Base-by-base conservation (phyloP, 2,113 vertebrate genomes). In the Piprites chloris region DNA sequence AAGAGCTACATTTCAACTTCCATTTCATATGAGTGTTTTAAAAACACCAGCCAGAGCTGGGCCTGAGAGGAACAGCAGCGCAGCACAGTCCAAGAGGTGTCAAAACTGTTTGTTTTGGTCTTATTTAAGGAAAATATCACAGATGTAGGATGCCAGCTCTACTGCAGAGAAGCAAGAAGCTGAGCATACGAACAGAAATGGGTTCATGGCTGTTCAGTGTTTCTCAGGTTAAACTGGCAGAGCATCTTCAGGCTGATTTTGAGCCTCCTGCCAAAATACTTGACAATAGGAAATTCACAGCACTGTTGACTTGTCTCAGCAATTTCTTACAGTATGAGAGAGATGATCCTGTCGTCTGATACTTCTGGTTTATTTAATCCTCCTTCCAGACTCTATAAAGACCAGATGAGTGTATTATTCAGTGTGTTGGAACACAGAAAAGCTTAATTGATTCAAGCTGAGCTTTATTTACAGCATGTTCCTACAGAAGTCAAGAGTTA, bases 1-100 rank as follows among this genome's bases (percentile, higher is more conserved):
- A 90, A 96, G 86, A 97, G 91, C 26, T 66, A 37, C 21, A 7
- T 65, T 95, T 95, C 92, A 94, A 37, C 77, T 96, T 97, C 16
- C 11, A 16, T 73, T 97, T 97, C 79, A 83, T 91, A 71, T 62
- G 83, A 81, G 50, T 76, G 67, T 95, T 97, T 91, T 78, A 82
- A 73, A 86, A 89, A n/a, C 42, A 73, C 4, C 66, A 49, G 11
- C 12, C 55, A 65, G 32, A 59, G 42, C 4, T 52, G 46, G 10
- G 11, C 33, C 71, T 76, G 58, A 42, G 35, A 41, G 46, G 55
- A 73, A 22, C 9, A 87, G 84, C 91, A 67, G 75, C 35, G 73
- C 89, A 89, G 56, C 67, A 49, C 73, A 66, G 65, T 46, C 67
- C 44, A 74, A 79, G 90, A 77, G n/a, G 56, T 15, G 33, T 11